These are phyloP conservation scores for Cryptocephalus primarius DNA, from an alignment of 2,888 invertebrate genomes.

Conservation along the genomic window DNA sequence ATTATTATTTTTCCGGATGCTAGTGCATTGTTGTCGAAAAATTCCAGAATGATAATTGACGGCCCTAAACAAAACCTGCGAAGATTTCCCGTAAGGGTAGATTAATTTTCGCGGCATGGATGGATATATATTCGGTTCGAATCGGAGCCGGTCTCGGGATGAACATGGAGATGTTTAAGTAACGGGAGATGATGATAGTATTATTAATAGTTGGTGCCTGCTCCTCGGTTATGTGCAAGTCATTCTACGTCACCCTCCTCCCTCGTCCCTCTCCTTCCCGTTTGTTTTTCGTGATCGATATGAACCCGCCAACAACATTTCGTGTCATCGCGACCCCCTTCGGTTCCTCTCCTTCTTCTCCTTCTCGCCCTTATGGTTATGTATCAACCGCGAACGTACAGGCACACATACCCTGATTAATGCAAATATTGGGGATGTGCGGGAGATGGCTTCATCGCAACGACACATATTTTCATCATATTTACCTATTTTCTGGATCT, in stretches of 20 bases:
- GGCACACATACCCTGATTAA: no score
- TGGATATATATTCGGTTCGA: no score
- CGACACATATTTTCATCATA: no score
- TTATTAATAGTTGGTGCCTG: conserved; percentile 39
- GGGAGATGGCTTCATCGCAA: no score
- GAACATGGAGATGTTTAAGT: conserved; percentile 34
- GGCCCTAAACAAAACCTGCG: no score
- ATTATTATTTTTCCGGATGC: no score
- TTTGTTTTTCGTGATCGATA: conserved; percentile 35
- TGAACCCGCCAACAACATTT: conserved; percentile 29
- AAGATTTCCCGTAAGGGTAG: no score
- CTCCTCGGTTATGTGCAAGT: conserved; percentile 35
- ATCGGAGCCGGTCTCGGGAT: conserved; percentile 20
- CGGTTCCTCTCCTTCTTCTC: conserved; percentile 11
- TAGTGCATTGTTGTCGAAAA: no score
- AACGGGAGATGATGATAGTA: conserved; percentile 31
- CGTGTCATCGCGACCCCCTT: conserved; percentile 30
- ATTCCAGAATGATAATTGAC: no score
- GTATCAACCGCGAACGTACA: neutral
- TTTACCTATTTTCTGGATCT: no score
- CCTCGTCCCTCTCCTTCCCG: conserved; percentile 15
- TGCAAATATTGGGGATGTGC: no score
- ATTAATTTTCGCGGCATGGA: no score
- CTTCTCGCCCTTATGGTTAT: neutral
- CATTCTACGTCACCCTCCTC: conserved; percentile 35